Conservation (phyloP, 2,113 vertebrate species). For the Asarcornis scutulata region DNA sequence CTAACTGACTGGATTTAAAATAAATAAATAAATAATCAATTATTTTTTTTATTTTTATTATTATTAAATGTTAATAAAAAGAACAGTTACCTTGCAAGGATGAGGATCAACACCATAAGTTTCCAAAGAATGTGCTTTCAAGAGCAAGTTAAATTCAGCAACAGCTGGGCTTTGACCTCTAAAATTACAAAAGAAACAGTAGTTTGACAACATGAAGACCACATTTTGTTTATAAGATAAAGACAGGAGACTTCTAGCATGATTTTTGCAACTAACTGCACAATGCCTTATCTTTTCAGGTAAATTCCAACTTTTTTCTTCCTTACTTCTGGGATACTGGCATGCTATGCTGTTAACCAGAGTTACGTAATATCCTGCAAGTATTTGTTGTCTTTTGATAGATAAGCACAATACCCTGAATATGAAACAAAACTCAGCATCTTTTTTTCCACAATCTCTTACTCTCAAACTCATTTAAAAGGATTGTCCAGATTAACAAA, state of each 20-base stretch:
- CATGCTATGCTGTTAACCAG: not conserved
- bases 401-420: not conserved
- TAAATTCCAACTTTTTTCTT: not conserved
- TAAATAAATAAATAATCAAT: not conserved
- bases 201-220: not conserved
- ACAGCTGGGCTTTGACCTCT: constrained; percentile 89
- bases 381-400: not conserved
- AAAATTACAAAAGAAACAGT: constrained; percentile 50
- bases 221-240: not conserved
- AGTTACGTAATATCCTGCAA: constrained; percentile 30
- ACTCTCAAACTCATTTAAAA: constrained; percentile 24
- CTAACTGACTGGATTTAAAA: not conserved
- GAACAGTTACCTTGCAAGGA: constrained; percentile 92
- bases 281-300: not conserved
- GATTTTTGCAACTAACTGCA: not conserved
- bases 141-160: constrained; percentile 93
- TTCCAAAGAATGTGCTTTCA: constrained; percentile 93
- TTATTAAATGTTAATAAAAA: not conserved
- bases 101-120: constrained; percentile 98
- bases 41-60: not conserved
- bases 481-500: constrained; percentile 24
- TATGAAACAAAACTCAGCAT: constrained; percentile 16
- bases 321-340: not conserved
- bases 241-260: not conserved
- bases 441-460: constrained; percentile 32